Percentiles rank a stretch among this genome's conserved stretches.
phyloP scores from a whole-genome alignment of 2,888 invertebrate genomes.

The Celastrina argiolus region DNA sequence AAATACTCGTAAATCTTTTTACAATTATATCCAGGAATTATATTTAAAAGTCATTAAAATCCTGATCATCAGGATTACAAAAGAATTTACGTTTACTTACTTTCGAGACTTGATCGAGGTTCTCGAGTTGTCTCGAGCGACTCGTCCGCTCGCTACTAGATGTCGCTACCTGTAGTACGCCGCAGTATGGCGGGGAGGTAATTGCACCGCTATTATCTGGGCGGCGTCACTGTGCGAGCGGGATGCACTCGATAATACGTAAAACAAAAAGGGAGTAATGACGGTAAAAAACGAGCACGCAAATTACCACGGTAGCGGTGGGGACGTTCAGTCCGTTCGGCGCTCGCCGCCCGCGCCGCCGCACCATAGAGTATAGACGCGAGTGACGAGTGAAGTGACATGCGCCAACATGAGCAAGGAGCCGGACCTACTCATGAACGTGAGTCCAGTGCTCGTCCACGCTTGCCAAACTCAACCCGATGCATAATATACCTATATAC shows the following conservation, averaged over 20 bases:
- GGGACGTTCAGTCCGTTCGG: constrained; percentile 72
- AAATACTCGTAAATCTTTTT: no score
- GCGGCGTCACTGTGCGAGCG: constrained; percentile 77
- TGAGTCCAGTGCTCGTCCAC: constrained; percentile 52
- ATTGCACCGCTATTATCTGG: constrained; percentile 76
- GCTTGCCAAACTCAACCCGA: constrained; percentile 30
- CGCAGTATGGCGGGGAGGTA: constrained; percentile 47
- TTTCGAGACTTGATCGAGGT: no score
- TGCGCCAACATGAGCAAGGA: constrained; percentile 72
- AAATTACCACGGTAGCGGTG: constrained; percentile 79
- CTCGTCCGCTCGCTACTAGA: constrained; percentile 58
- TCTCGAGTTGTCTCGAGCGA: neutral
- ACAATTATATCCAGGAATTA: no score
- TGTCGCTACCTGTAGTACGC: constrained; percentile 48
- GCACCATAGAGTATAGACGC: constrained; percentile 51
- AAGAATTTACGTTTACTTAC: neutral
- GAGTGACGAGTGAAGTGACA: constrained; percentile 68
- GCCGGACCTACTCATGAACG: constrained; percentile 77
- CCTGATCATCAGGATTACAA: no score
- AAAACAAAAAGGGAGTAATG: constrained; percentile 78
- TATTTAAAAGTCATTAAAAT: neutral
- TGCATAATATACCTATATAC: neutral
- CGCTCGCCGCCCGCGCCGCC: constrained; percentile 63
- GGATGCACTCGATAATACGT: constrained; percentile 79
- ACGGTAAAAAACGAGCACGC: constrained; percentile 78